A percentile compares a stretch with the other conserved stretches of the same genome.
Evolutionary conservation across 2,797 vertebrate species (phyloP).

Genomic region (Euphonia xanthogaster): DNA sequence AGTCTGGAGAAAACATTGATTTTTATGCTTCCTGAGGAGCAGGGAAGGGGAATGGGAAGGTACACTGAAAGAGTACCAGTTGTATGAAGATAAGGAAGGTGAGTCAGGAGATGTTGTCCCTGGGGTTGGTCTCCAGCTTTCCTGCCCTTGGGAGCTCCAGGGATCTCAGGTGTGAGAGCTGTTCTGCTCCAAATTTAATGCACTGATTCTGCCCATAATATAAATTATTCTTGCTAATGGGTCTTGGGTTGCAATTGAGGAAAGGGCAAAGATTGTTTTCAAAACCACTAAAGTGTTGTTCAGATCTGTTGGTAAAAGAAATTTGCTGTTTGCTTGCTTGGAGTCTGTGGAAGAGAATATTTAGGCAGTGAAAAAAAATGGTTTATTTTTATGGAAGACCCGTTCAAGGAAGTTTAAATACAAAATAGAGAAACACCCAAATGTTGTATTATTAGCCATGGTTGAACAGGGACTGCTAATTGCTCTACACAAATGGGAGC

Average conservation of each 20-base stretch:
- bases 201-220: accelerated
- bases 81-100: background rate
- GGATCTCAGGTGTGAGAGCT: background rate
- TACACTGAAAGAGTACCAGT: accelerated
- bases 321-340: accelerated
- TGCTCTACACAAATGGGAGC: background rate
- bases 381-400: background rate
- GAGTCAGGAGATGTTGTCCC: background rate
- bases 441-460: background rate
- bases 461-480: background rate
- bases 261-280: background rate
- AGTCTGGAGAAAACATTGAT: accelerated
- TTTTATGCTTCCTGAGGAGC: accelerated
- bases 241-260: background rate
- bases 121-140: background rate
- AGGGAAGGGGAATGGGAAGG: background rate
- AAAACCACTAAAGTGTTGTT: background rate
- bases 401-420: background rate
- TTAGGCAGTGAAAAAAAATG: accelerated
- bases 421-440: accelerated
- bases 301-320: accelerated
- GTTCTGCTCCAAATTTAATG: background rate
- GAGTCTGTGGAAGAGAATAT: background rate
- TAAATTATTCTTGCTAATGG: background rate
- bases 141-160: accelerated